These are phyloP conservation scores for Orthosia cruda DNA, from an alignment of 2,888 invertebrate genomes.

Conservation along the genomic window DNA sequence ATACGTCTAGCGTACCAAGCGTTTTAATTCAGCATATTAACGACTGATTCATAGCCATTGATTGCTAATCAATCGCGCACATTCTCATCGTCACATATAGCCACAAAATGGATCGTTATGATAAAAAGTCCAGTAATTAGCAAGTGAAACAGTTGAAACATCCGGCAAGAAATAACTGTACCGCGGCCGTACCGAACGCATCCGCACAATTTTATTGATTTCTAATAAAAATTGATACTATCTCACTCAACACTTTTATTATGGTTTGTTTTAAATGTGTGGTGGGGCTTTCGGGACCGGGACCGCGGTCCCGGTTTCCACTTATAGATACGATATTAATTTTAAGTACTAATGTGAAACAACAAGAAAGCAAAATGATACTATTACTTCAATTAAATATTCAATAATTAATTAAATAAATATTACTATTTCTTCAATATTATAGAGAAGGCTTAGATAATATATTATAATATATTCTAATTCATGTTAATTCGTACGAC, in stretches of 20 bases:
- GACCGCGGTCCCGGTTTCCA: too few relatives aligned
- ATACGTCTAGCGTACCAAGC: background rate
- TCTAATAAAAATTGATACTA: constrained; percentile 43
- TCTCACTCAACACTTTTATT: constrained; percentile 29
- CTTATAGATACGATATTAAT: too few relatives aligned
- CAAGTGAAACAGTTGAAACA: constrained; percentile 72
- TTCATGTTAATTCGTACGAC: constrained; percentile 53
- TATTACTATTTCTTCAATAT: constrained; percentile 55
- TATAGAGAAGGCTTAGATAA: constrained; percentile 55
- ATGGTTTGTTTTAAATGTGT: constrained; percentile 50
- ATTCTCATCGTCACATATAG: constrained; percentile 37
- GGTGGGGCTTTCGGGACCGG: too few relatives aligned
- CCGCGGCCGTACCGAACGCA: constrained; percentile 48
- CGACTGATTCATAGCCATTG: constrained; percentile 3
- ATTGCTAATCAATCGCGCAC: constrained; percentile 13
- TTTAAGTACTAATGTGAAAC: too few relatives aligned
- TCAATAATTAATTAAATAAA: too few relatives aligned
- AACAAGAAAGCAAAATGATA: constrained; percentile 60
- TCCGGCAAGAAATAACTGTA: constrained; percentile 70
- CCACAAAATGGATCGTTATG: constrained; percentile 56
- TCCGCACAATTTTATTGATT: constrained; percentile 56
- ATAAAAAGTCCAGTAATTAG: constrained; percentile 69
- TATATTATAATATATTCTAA: constrained; percentile 65
- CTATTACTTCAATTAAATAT: too few relatives aligned
- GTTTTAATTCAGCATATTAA: constrained; percentile 5